phyloP scores from a whole-genome alignment of 2,797 vertebrate species.

The Caiman crocodilus region DNA sequence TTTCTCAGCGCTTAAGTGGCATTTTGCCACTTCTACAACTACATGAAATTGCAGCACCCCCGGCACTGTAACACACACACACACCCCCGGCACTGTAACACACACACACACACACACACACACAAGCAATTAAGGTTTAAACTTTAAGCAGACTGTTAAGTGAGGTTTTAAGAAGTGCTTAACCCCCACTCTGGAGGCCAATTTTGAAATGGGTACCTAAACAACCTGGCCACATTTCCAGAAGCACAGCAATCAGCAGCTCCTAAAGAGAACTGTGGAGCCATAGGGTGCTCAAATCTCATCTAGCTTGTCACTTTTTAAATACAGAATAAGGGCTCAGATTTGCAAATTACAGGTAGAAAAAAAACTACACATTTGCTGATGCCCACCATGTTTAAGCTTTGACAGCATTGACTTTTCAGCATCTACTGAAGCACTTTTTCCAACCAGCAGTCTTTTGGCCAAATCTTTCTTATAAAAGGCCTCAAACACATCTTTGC shows the following conservation, averaged over 20 bases:
- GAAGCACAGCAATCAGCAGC: background rate
- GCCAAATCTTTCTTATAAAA: conserved; percentile 89
- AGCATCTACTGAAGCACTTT: conserved; percentile 87
- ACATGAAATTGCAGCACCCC: too few species aligned
- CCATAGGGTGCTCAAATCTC: background rate
- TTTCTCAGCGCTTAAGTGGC: too few species aligned
- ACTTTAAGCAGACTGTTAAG: background rate
- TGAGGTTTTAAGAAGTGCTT: background rate
- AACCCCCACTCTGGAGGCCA: background rate
- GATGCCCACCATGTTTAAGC: conserved; percentile 83
- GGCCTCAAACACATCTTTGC: conserved; percentile 88
- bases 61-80: too few species aligned
- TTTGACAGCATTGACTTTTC: conserved; percentile 89
- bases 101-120: background rate
- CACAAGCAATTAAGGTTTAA: conserved; percentile 1
- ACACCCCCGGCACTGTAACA: too few species aligned
- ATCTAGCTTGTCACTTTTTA: background rate
- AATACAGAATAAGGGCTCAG: background rate
- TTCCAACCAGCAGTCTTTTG: conserved; percentile 86
- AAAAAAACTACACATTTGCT: background rate
- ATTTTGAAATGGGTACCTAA: background rate
- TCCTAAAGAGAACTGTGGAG: background rate
- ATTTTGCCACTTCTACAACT: too few species aligned
- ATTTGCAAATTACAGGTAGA: background rate
- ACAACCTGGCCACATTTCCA: background rate